A percentile compares a stretch with the other conserved stretches of the same genome.
Evolutionary conservation across 2,113 vertebrate genomes (phyloP).

Genomic region (Scomber colias): DNA sequence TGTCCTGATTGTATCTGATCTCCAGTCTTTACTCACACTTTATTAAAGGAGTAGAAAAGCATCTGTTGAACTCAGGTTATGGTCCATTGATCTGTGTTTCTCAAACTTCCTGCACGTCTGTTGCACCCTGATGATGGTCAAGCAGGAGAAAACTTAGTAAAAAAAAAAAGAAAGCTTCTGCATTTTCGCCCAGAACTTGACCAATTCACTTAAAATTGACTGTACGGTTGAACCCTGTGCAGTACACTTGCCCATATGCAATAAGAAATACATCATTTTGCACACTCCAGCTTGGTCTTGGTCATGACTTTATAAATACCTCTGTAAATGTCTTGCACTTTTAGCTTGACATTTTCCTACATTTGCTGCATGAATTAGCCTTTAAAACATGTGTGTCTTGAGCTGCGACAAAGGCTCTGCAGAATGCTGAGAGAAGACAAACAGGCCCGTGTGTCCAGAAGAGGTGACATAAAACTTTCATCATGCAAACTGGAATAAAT

Average conservation of each 20-base stretch:
- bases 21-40: not conserved
- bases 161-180: not conserved
- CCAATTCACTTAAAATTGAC: not conserved
- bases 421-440: constrained; percentile 6
- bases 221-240: not conserved
- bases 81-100: not conserved
- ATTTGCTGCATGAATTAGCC: too few relatives aligned
- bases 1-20: constrained; percentile 5
- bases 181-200: too few relatives aligned
- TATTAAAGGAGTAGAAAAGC: not conserved
- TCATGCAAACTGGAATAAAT: constrained; percentile 41
- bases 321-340: not conserved
- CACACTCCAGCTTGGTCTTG: too few relatives aligned
- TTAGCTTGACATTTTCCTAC: too few relatives aligned
- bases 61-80: not conserved
- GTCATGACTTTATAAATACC: too few relatives aligned
- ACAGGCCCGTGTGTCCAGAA: constrained; percentile 2
- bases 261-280: too few relatives aligned
- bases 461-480: constrained; percentile 43
- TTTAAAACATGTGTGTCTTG: too few relatives aligned
- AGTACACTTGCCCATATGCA: too few relatives aligned
- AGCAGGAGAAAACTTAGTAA: not conserved
- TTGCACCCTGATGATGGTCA: not conserved
- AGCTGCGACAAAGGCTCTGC: not conserved
- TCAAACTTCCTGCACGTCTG: not conserved